A percentile compares a stretch with the other conserved stretches of the same genome.
Conservation (phyloP, 2,797 vertebrate species). For the Dendrocincla fuliginosa region DNA sequence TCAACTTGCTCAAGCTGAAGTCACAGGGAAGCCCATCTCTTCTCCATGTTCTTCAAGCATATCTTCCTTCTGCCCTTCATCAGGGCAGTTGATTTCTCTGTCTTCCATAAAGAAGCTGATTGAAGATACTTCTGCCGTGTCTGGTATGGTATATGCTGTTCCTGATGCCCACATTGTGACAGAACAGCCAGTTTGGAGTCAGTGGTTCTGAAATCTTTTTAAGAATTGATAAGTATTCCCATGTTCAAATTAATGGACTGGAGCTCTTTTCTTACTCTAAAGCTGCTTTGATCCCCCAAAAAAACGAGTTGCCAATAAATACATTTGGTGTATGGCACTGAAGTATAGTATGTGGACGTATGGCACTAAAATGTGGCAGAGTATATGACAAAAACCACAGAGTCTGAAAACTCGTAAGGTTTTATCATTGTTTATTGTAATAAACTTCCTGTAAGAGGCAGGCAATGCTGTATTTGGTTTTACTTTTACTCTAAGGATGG, state of each 20-base stretch:
- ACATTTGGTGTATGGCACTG: not conserved
- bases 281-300: not conserved
- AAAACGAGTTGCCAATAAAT: not conserved
- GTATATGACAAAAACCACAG: not conserved
- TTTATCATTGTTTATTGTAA: not conserved
- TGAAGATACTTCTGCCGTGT: accelerated
- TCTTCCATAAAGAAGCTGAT: not conserved
- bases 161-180: not conserved
- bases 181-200: not conserved
- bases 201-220: not conserved
- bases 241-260: not conserved
- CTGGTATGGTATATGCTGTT: not conserved
- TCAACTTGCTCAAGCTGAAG: not conserved
- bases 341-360: not conserved
- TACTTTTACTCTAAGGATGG: not conserved
- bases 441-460: not conserved
- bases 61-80: not conserved
- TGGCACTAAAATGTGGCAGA: not conserved
- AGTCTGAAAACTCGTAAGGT: not conserved
- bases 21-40: not conserved
- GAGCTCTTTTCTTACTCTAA: not conserved
- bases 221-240: not conserved
- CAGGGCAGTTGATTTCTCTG: not conserved
- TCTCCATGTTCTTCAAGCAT: not conserved
- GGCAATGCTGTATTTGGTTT: not conserved